Conservation (phyloP, 2,113 vertebrate genomes). For the Bubo blakistoni region DNA sequence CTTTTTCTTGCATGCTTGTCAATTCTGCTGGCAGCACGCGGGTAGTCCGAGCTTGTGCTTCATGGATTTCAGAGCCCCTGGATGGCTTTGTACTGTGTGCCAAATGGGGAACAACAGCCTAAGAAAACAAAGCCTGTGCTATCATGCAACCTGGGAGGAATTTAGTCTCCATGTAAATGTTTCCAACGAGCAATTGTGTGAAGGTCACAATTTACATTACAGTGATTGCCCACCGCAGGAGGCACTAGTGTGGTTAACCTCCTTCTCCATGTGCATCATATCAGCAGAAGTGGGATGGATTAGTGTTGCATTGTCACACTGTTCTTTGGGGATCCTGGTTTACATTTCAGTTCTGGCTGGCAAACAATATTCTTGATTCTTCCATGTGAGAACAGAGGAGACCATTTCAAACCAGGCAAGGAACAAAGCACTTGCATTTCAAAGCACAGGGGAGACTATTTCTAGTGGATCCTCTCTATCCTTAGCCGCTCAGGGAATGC, state of each 20-base stretch:
- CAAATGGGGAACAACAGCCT: neutral
- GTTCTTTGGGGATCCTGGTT: slow-evolving; percentile 40
- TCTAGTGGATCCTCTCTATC: neutral
- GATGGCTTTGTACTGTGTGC: neutral
- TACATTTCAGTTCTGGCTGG: neutral
- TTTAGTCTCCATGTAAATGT: neutral
- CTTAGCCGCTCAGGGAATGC: neutral
- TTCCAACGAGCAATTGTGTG: neutral
- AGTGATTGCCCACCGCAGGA: neutral
- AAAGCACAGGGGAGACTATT: neutral
- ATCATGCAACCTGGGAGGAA: slow-evolving; percentile 16
- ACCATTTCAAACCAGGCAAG: neutral
- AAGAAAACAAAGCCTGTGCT: neutral
- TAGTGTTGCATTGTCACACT: neutral
- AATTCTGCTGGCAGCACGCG: neutral
- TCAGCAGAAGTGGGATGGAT: neutral
- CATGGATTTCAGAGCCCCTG: neutral
- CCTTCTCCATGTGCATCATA: neutral
- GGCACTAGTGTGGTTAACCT: neutral
- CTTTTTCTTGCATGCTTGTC: neutral
- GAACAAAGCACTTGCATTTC: neutral
- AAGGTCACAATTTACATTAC: slow-evolving; percentile 9
- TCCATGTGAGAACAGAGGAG: neutral
- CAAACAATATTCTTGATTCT: neutral
- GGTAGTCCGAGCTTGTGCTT: neutral